Percentiles rank a stretch among this genome's conserved stretches.
Conservation (phyloP, 1,140 invertebrate genomes). For the Drosophila subobscura region DNA sequence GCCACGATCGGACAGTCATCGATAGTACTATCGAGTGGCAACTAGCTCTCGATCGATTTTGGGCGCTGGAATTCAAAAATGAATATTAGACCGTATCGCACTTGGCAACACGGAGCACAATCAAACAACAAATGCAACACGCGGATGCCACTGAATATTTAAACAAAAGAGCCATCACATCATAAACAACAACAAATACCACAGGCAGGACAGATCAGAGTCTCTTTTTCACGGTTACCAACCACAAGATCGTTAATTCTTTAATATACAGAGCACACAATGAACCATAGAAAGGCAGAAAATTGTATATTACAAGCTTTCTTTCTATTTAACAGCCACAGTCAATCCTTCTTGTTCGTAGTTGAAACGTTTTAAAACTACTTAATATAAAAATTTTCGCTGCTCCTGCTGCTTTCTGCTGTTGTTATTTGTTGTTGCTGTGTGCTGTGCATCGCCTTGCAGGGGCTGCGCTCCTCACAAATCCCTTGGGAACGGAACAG, state of each 20-base stretch:
- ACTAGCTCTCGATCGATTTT: too few species aligned
- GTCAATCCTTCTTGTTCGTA: neutral
- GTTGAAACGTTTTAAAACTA: conserved; percentile 23
- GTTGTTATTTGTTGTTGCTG: conserved; percentile 8
- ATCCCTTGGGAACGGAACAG: conserved; percentile 25
- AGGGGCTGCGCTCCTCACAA: conserved; percentile 25
- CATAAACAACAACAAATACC: conserved; percentile 29
- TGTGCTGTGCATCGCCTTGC: neutral
- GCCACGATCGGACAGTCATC: too few species aligned
- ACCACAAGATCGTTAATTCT: conserved; percentile 61
- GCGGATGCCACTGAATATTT: too few species aligned
- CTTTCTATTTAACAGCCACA: conserved; percentile 26
- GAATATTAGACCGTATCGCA: too few species aligned
- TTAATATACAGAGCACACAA: conserved; percentile 55
- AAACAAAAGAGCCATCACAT: too few species aligned
- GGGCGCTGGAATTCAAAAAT: too few species aligned
- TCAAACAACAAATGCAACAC: too few species aligned
- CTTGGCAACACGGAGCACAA: too few species aligned
- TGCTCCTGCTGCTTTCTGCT: conserved; percentile 26
- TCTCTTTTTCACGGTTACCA: conserved; percentile 39
- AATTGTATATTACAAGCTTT: conserved; percentile 49
- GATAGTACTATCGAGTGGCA: too few species aligned
- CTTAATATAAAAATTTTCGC: conserved; percentile 38
- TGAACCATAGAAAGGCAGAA: conserved; percentile 37
- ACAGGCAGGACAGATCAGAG: conserved; percentile 12